Conservation (phyloP, 2,888 invertebrate species). For the Callinectes sapidus region DNA sequence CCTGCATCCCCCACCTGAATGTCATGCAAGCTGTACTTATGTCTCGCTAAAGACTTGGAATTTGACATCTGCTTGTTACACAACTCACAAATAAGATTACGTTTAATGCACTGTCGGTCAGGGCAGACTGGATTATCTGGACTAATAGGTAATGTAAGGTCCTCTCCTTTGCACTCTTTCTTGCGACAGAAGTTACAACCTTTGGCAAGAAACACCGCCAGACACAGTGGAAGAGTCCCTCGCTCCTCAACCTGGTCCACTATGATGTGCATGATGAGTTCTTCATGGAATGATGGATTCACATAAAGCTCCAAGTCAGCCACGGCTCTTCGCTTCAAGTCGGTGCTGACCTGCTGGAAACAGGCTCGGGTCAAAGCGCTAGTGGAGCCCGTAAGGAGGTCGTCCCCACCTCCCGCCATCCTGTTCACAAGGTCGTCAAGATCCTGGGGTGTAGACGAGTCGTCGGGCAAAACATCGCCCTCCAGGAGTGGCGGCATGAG, state of each 20-base stretch:
- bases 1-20: constrained; percentile 66
- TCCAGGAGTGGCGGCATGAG: constrained; percentile 67
- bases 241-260: constrained; percentile 69
- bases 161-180: constrained; percentile 71
- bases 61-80: constrained; percentile 73
- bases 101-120: constrained; percentile 72
- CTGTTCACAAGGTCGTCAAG: constrained; percentile 67
- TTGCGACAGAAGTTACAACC: constrained; percentile 72
- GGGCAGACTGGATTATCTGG: constrained; percentile 72
- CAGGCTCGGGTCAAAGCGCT: constrained; percentile 52
- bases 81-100: constrained; percentile 69
- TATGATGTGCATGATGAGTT: constrained; percentile 72
- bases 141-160: constrained; percentile 69
- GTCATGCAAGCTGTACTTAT: constrained; percentile 72
- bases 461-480: constrained; percentile 66
- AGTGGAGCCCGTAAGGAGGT: constrained; percentile 44
- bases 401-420: constrained; percentile 65
- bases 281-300: constrained; percentile 71
- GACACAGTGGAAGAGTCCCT: constrained; percentile 61
- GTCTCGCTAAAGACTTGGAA: constrained; percentile 71
- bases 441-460: constrained; percentile 60
- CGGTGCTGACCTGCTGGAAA: constrained; percentile 67
- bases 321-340: constrained; percentile 65
- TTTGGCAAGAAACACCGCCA: constrained; percentile 71
- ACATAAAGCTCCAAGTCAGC: constrained; percentile 70